Evolutionary conservation across 2,888 invertebrate species (phyloP), one percentile per base, ranked within the genome.

Genomic region (Ichneumon xanthorius): DNA sequence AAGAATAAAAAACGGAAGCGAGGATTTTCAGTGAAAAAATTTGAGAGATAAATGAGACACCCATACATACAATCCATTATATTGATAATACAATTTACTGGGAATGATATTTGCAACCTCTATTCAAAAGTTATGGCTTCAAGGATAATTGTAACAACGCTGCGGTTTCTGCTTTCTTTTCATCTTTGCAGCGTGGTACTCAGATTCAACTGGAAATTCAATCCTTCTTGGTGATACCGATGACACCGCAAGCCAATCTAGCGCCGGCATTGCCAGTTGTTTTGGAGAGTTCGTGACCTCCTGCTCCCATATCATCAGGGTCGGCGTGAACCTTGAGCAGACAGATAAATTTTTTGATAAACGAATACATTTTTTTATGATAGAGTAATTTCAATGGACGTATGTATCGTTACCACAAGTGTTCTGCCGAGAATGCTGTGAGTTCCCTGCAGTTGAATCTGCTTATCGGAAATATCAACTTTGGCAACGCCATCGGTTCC

Each of bases 251-350:
- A 58, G 98, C 98, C 87, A 97, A 95, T 88, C 99, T 96, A 22
- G 96, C 97, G 2, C 99, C 99, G 76, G 99, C 99, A 94, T 99
- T 99, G 80, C 99, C 99, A 16, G 99, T 99, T 4, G 97, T 96
- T 94, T 97, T 97, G 95, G 98, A 99, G 88, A 98, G 95, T 92
- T 99, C 98, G 92, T 98, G 97, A 0, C 98, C 98, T 45, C 99
- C 99, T 86, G 96, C 94, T n/a, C 99, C 99, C 84, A 99, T 95
- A 94, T 99, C 99, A 94, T 99, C 99, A 0, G 96, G 96, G 94
- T 98, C 98, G 61, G 97, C 98, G 94, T 99, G 99, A 7, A 99
- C 95, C 94, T 94, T 55, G 14, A 48, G 4, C 5, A 0, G 4
- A 1, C 45, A 48, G 45, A 48, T 48, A 48, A 48, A 48, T 48